Conservation (phyloP, 2,888 invertebrate genomes). For the Nowickia ferox region DNA sequence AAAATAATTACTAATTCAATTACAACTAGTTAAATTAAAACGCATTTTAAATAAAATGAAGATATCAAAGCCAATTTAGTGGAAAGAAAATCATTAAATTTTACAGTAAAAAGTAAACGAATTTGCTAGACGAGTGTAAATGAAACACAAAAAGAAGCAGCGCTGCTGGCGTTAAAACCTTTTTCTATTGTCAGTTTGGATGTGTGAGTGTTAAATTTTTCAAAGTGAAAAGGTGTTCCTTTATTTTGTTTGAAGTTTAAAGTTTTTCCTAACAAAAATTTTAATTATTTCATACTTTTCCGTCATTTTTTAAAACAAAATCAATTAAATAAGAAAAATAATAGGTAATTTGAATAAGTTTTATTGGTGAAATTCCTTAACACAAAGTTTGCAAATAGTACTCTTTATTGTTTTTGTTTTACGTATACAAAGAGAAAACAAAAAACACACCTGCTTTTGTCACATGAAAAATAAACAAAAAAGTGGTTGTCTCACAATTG, state of each 20-base stretch:
- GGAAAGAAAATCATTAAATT: conserved; percentile 18
- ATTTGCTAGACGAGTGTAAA: conserved; percentile 38
- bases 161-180: conserved; percentile 64
- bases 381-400: conserved; percentile 25
- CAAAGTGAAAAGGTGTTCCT: conserved; percentile 16
- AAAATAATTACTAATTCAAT: conserved; percentile 41
- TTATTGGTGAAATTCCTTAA: conserved; percentile 15
- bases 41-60: conserved; percentile 3
- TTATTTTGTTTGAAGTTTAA: not conserved
- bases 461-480: conserved; percentile 37
- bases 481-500: conserved; percentile 40
- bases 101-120: conserved; percentile 41
- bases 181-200: conserved; percentile 3
- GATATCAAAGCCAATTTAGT: not conserved
- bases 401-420: conserved; percentile 24
- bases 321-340: conserved; percentile 4
- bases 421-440: conserved; percentile 21
- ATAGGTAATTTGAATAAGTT: not conserved
- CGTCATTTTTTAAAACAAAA: conserved; percentile 18
- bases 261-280: not conserved
- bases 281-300: conserved; percentile 14
- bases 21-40: conserved; percentile 44
- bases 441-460: conserved; percentile 59
- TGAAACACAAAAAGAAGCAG: conserved; percentile 58
- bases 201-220: conserved; percentile 29